Base-by-base conservation (phyloP, 2,888 invertebrate species). In the Rhamphomyia laevipes region DNA sequence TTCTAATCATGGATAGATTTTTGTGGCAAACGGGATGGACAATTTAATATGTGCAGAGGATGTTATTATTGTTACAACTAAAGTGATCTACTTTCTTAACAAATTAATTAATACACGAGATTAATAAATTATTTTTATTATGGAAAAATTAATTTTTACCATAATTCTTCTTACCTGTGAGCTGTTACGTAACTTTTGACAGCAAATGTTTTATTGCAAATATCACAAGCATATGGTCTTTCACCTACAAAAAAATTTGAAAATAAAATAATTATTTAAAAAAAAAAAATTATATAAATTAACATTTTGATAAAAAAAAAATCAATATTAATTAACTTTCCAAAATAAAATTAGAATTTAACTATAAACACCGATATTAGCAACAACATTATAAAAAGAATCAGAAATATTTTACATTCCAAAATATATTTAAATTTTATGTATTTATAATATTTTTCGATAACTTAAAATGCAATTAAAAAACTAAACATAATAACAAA, bases 111-210 rank as follows among this genome's bases (percentile, higher is more conserved):
- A n/a, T n/a, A n/a, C n/a, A n/a, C n/a, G n/a, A n/a, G n/a, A n/a
- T n/a, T n/a, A n/a, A n/a, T n/a, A n/a, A n/a, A n/a, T n/a, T n/a
- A n/a, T n/a, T n/a, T n/a, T n/a, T n/a, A n/a, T n/a, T n/a, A n/a
- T n/a, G n/a, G n/a, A n/a, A n/a, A n/a, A n/a, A n/a, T n/a, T n/a
- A n/a, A n/a, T n/a, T n/a, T n/a, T n/a, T n/a, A n/a, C n/a, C n/a
- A n/a, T n/a, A n/a, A n/a, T n/a, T n/a, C n/a, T 27, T 27, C 54
- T 57, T 60, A 77, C 77, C 78, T 80, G 67, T 86, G 86, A 43
- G 86, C 84, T 55, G 82, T 82, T 50, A 86, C 81, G 62, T 86
- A 86, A 63, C 85, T 85, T 69, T 86, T 86, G 54, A 86, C 86
- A 40, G 86, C 84, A 67, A 86, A 86, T 60, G 82, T 77, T 71